Conservation (phyloP, 2,113 vertebrate genomes). For the Rana temporaria region DNA sequence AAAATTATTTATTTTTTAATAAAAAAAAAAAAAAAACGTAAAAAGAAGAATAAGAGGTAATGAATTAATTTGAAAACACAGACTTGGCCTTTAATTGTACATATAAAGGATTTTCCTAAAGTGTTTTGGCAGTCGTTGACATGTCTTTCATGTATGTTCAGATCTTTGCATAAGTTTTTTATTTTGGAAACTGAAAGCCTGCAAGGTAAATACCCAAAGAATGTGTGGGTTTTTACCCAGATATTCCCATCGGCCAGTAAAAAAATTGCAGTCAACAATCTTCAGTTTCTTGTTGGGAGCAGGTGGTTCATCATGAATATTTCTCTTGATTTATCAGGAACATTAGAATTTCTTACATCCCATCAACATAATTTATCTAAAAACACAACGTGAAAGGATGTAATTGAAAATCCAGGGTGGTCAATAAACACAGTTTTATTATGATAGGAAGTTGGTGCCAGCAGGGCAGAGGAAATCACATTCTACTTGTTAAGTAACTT, state of each 20-base stretch:
- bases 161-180: not conserved
- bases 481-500: not conserved
- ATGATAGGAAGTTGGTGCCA: slow-evolving; percentile 7
- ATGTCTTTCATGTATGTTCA: no score
- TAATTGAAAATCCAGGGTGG: not conserved
- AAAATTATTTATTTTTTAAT: no score
- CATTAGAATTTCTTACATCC: slow-evolving; percentile 11
- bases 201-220: not conserved
- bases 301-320: not conserved
- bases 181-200: not conserved
- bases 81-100: no score
- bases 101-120: no score
- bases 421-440: slow-evolving; percentile 26
- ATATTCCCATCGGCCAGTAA: not conserved
- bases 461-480: slow-evolving; percentile 4
- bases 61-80: no score
- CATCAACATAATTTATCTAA: slow-evolving; percentile 23
- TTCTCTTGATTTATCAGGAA: slow-evolving; percentile 23
- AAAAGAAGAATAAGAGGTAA: no score
- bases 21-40: no score
- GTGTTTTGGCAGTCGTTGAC: no score
- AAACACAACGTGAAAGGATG: slow-evolving; percentile 2
- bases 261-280: not conserved
- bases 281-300: not conserved
- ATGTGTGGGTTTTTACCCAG: not conserved